These are phyloP conservation scores for Leistus spinibarbis DNA, from an alignment of 2,888 invertebrate species.

Conservation along the genomic window DNA sequence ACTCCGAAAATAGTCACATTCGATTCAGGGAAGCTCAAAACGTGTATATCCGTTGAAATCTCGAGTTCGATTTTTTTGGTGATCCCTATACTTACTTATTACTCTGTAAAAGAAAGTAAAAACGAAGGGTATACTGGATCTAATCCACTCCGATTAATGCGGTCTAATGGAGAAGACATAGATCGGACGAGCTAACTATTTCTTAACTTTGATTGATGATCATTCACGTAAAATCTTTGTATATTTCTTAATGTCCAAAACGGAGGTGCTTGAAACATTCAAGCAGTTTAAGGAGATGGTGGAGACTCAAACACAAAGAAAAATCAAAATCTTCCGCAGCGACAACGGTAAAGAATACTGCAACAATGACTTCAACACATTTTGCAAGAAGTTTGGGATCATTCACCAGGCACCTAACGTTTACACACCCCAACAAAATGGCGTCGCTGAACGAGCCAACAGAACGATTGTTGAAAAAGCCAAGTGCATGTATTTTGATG, in stretches of 20 bases:
- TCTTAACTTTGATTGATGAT: conserved; percentile 52
- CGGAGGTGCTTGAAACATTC: conserved; percentile 46
- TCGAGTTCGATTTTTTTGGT: too few species aligned
- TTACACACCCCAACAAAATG: conserved; percentile 51
- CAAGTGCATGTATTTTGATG: conserved; percentile 45
- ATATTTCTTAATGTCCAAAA: conserved; percentile 51
- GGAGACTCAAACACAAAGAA: conserved; percentile 45
- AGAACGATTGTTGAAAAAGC: conserved; percentile 45
- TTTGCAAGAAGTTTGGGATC: conserved; percentile 45
- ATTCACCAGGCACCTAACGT: conserved; percentile 47
- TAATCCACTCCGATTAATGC: conserved; percentile 51
- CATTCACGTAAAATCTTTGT: conserved; percentile 43
- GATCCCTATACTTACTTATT: too few species aligned
- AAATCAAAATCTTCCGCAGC: conserved; percentile 43
- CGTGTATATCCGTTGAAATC: too few species aligned
- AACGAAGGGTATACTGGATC: conserved; percentile 45
- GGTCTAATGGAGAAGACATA: conserved; percentile 51
- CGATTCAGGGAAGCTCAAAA: too few species aligned
- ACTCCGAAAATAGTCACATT: too few species aligned
- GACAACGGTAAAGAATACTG: conserved; percentile 46
- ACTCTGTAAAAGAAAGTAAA: too few species aligned
- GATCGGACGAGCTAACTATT: conserved; percentile 49
- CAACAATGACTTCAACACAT: conserved; percentile 40
- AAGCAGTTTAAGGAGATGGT: conserved; percentile 45
- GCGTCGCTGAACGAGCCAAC: conserved; percentile 47